Conservation (phyloP, 2,888 invertebrate species). For the Flexamia atlantica region DNA sequence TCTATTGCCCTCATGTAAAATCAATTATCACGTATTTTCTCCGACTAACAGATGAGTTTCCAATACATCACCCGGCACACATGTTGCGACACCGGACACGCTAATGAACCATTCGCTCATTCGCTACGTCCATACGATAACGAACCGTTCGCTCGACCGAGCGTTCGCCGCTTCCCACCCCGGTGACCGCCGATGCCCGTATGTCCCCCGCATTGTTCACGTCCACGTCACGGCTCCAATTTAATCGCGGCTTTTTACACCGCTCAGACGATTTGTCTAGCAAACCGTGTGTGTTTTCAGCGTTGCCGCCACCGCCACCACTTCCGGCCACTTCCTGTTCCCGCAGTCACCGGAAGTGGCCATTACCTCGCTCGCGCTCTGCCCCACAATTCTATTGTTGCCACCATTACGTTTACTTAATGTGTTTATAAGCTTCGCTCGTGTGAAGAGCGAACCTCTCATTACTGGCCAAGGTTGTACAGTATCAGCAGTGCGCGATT, state of each 20-base stretch:
- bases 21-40: too few species aligned
- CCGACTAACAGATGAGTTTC: not conserved
- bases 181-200: conserved; percentile 53
- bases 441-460: conserved; percentile 28
- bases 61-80: conserved; percentile 16
- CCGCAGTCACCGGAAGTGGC: conserved; percentile 63
- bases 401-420: conserved; percentile 50
- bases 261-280: conserved; percentile 64
- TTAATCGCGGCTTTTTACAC: conserved; percentile 65
- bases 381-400: conserved; percentile 49
- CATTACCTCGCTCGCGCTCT: conserved; percentile 63
- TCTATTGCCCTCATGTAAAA: too few species aligned
- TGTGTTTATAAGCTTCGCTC: conserved; percentile 54
- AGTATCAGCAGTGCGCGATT: conserved; percentile 2
- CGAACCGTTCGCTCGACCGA: conserved; percentile 2
- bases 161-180: conserved; percentile 30
- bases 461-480: conserved; percentile 6
- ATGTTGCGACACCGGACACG: conserved; percentile 8
- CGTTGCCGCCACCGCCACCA: too few species aligned
- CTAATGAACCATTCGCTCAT: conserved; percentile 14
- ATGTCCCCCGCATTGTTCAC: conserved; percentile 44
- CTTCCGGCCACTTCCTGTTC: conserved; percentile 69
- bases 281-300: conserved; percentile 65
- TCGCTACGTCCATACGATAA: too few species aligned
- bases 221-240: conserved; percentile 57